Evolutionary conservation across 2,888 invertebrate species (phyloP).

Genomic region (Scaeva pyrastri): DNA sequence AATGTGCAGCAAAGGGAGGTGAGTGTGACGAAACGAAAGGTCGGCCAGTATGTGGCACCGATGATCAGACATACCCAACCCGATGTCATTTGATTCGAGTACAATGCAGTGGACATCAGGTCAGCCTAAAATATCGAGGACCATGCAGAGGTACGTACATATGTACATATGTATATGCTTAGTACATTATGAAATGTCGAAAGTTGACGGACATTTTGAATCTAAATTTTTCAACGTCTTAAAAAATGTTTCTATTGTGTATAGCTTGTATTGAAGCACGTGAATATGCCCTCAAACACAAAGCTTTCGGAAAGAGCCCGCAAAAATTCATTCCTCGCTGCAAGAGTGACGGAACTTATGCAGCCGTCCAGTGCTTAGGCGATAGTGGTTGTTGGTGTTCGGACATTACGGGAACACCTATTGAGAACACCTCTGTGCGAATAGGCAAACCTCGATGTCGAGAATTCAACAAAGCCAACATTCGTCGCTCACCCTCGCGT

Average conservation of each 20-base stretch:
- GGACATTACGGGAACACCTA: slow-evolving; percentile 91
- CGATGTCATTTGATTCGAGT: slow-evolving; percentile 91
- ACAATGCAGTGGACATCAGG: slow-evolving; percentile 90
- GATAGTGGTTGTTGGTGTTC: slow-evolving; percentile 96
- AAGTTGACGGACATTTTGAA: neutral
- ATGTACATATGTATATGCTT: neutral
- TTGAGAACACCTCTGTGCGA: slow-evolving; percentile 91
- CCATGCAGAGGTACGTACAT: slow-evolving; percentile 88
- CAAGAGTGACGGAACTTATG: slow-evolving; percentile 92
- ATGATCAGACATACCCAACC: slow-evolving; percentile 92
- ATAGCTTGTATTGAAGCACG: slow-evolving; percentile 85
- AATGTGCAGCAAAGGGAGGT: slow-evolving; percentile 83
- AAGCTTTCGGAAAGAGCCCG: slow-evolving; percentile 83
- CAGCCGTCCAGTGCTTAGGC: slow-evolving; percentile 92
- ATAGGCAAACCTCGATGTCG: slow-evolving; percentile 89
- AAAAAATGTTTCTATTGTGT: slow-evolving; percentile 52
- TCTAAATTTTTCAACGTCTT: neutral
- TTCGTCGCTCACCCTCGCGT: slow-evolving; percentile 86
- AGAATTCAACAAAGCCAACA: slow-evolving; percentile 86
- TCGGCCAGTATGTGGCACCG: slow-evolving; percentile 84
- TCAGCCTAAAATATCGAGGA: slow-evolving; percentile 90
- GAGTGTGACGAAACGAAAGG: slow-evolving; percentile 84
- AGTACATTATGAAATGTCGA: neutral
- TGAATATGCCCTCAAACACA: slow-evolving; percentile 83
- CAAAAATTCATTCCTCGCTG: slow-evolving; percentile 90